These are phyloP conservation scores for Adelges cooleyi DNA, from an alignment of 1,140 invertebrate species.

Conservation along the genomic window DNA sequence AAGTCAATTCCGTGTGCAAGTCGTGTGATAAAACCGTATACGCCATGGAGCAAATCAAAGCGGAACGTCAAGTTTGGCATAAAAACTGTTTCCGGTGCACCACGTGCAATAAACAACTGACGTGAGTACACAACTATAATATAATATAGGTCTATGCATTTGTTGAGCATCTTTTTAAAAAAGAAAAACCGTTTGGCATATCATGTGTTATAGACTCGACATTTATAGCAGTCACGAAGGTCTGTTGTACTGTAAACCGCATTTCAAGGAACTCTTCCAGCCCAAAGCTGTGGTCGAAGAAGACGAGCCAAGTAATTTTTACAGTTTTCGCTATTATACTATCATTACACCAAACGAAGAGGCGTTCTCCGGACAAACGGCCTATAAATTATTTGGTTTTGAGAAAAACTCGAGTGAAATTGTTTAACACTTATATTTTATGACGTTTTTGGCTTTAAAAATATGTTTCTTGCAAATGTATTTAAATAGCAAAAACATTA, in stretches of 20 bases:
- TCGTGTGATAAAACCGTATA: conserved; percentile 79
- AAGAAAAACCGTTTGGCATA: conserved; percentile 1
- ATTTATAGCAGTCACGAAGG: conserved; percentile 83
- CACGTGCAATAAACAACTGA: conserved; percentile 78
- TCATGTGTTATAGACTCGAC: conserved; percentile 56
- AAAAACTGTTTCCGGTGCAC: conserved; percentile 83
- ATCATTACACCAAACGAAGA: too few relatives aligned
- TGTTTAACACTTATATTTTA: too few relatives aligned
- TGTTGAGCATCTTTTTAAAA: neutral
- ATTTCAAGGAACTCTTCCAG: conserved; percentile 82
- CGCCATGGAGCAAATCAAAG: conserved; percentile 87
- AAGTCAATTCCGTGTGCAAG: conserved; percentile 52
- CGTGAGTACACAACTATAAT: conserved; percentile 46
- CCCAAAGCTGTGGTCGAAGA: conserved; percentile 72
- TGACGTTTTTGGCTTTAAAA: neutral
- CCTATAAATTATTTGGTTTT: neutral
- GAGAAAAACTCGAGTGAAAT: neutral
- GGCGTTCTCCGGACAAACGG: too few relatives aligned
- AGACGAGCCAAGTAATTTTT: conserved; percentile 52
- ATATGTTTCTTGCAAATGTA: neutral
- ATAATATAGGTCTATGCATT: neutral
- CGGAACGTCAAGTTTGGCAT: conserved; percentile 74
- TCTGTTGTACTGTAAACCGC: conserved; percentile 78
- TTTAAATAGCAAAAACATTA: too few relatives aligned
- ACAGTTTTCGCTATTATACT: neutral